Base-by-base conservation (phyloP, 1,140 invertebrate species). In the Papilio xuthus region DNA sequence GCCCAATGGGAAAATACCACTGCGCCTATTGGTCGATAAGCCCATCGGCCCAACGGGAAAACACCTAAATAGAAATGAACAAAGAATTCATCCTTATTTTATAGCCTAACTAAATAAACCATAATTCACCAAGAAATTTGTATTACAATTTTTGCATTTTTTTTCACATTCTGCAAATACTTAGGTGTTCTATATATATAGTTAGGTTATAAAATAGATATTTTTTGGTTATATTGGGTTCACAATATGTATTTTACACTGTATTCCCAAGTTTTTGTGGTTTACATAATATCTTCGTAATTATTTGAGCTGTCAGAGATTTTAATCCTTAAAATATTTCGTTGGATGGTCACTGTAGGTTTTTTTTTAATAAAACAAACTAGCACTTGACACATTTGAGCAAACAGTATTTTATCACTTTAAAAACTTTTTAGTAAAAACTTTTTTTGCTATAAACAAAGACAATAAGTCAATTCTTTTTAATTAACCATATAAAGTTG, bases 331-430 rank as follows among this genome's bases (percentile, higher is more conserved):
- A 28, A 23, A 26, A 18, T 67, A 67, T 67, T 67, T 67, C 60
- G 60, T 28, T 67, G 23, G 13, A 23, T 60, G 10, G n/a, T 60
- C 56, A 60, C 23, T 60, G 56, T 53, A 18, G 50, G 50, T 53
- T 53, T 37, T 3, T 37, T 37, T 37, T 37, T 37, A 37, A 37
- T 6, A 6, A 7, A 37, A 37, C 32, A 37, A 37, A 37, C 32
- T 37, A 37, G 32, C 32, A 7, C 7, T 4, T 37, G 32, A 37
- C 32, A 37, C 18, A 53, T 60, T 60, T 67, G 76, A 75, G 72
- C 41, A 60, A 80, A 20, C 44, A 63, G 44, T 77, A 32, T 69
- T 67, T 32, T 67, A 32, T 28, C 32, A 28, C 18, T 42, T 71
- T 63, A 67, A 79, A 41, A 18, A 41, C 10, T 13, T 53, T 26